A percentile compares a stretch with the other conserved stretches of the same genome.
These are phyloP conservation scores for Sterna hirundo DNA, from an alignment of 2,113 vertebrate species.

Conservation along the genomic window DNA sequence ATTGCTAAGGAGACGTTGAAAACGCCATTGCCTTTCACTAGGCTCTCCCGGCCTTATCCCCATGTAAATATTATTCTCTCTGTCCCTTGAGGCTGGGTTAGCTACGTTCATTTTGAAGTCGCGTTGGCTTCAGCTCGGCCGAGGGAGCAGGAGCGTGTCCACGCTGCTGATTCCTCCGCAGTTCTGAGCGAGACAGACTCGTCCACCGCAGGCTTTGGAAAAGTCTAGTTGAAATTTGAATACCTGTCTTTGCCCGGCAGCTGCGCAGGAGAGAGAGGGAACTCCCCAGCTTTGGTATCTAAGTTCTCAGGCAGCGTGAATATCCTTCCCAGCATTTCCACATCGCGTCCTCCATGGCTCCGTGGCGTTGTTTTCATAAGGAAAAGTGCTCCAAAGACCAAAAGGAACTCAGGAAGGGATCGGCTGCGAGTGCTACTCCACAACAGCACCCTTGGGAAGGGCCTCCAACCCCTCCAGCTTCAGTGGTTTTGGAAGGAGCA, in stretches of 20 bases:
- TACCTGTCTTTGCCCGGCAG: background rate
- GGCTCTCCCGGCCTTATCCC: background rate
- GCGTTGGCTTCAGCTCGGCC: too few species aligned
- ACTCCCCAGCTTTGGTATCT: background rate
- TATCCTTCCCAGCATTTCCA: background rate
- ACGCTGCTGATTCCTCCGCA: background rate
- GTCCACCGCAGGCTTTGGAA: background rate
- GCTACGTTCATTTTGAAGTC: background rate
- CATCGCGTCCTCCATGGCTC: fast-evolving
- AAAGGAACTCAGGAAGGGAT: background rate
- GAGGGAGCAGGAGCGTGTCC: fast-evolving
- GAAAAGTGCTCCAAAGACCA: background rate
- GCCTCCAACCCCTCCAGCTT: background rate
- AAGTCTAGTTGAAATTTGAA: too few species aligned
- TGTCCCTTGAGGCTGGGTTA: background rate
- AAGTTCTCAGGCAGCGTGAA: background rate
- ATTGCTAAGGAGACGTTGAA: background rate
- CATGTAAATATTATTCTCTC: background rate
- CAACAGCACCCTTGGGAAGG: background rate
- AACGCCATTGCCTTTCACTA: background rate
- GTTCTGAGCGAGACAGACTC: background rate
- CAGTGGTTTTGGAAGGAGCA: background rate
- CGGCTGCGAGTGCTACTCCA: background rate
- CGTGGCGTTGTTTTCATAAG: fast-evolving
- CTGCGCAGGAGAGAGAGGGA: background rate